phyloP scores from a whole-genome alignment of 2,888 invertebrate species.

The Saturnia japonica region DNA sequence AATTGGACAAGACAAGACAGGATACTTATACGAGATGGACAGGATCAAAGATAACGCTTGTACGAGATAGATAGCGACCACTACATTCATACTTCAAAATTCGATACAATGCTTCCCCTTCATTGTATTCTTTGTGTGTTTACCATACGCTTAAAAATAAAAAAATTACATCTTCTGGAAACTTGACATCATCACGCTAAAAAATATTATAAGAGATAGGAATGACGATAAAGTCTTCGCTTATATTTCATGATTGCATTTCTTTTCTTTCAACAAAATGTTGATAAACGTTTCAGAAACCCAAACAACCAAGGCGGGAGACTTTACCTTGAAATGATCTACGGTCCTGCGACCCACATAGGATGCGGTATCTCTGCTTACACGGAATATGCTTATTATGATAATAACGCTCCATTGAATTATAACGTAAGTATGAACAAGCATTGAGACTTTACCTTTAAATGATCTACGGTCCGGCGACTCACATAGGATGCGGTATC shows the following conservation, averaged over 20 bases:
- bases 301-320: constrained; percentile 29
- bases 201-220: too few species aligned
- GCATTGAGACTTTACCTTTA: constrained; percentile 39
- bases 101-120: too few species aligned
- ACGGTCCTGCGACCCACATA: constrained; percentile 55
- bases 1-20: too few species aligned
- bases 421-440: constrained; percentile 50
- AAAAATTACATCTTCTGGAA: neutral
- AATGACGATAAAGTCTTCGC: too few species aligned
- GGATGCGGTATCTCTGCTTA: constrained; percentile 66
- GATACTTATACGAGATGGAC: too few species aligned
- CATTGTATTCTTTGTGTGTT: too few species aligned
- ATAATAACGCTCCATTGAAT: constrained; percentile 33
- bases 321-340: constrained; percentile 49
- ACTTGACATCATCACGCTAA: too few species aligned
- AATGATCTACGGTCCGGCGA: constrained; percentile 49
- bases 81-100: too few species aligned
- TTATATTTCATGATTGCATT: neutral
- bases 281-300: constrained; percentile 28
- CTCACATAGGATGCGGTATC: constrained; percentile 67
- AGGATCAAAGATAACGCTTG: too few species aligned
- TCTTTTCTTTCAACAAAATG: neutral
- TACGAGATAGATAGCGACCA: too few species aligned
- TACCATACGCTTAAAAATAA: too few species aligned
- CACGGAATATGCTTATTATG: constrained; percentile 45